Evolutionary conservation across 2,113 vertebrate genomes (phyloP).

Genomic region (Eulemur rufifrons): DNA sequence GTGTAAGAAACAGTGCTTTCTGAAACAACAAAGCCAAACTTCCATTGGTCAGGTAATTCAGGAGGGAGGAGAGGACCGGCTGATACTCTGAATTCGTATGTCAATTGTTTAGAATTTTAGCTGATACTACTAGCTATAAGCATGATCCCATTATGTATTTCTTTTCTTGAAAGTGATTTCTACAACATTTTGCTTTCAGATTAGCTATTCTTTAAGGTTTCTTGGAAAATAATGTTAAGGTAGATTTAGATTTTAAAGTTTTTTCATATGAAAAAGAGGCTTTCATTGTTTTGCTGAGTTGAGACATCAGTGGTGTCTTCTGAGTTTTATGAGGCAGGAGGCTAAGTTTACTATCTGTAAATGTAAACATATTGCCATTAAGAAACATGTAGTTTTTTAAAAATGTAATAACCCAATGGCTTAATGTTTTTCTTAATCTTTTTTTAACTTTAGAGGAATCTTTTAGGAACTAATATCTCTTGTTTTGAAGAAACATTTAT

Average conservation of each 20-base stretch:
- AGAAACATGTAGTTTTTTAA: slow-evolving; percentile 53
- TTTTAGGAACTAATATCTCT: slow-evolving; percentile 73
- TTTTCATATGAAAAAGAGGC: slow-evolving; percentile 30
- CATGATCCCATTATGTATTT: neutral
- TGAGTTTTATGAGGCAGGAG: slow-evolving; percentile 58
- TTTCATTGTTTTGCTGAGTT: slow-evolving; percentile 48
- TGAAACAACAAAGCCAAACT: slow-evolving; percentile 90
- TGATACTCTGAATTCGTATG: slow-evolving; percentile 87
- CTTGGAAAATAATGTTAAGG: slow-evolving; percentile 51
- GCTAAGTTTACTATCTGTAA: slow-evolving; percentile 43
- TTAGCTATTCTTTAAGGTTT: slow-evolving; percentile 43
- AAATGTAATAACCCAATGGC: slow-evolving; percentile 33
- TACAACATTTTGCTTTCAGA: slow-evolving; percentile 13
- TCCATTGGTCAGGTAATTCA: slow-evolving; percentile 94
- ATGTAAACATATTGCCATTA: slow-evolving; percentile 4
- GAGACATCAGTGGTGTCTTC: slow-evolving; percentile 23
- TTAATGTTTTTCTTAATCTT: slow-evolving; percentile 68
- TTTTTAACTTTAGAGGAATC: slow-evolving; percentile 67
- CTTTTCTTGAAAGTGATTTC: slow-evolving; percentile 40
- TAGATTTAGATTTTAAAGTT: slow-evolving; percentile 26
- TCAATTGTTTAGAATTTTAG: neutral
- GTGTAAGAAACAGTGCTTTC: slow-evolving; percentile 95
- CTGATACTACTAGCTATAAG: neutral
- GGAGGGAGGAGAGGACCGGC: slow-evolving; percentile 93
- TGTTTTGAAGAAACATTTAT: slow-evolving; percentile 76